Evolutionary conservation across 2,113 vertebrate genomes (phyloP), one percentile per base, ranked within the genome.

Genomic region (Lepidiolamprologus cunningtoni): DNA sequence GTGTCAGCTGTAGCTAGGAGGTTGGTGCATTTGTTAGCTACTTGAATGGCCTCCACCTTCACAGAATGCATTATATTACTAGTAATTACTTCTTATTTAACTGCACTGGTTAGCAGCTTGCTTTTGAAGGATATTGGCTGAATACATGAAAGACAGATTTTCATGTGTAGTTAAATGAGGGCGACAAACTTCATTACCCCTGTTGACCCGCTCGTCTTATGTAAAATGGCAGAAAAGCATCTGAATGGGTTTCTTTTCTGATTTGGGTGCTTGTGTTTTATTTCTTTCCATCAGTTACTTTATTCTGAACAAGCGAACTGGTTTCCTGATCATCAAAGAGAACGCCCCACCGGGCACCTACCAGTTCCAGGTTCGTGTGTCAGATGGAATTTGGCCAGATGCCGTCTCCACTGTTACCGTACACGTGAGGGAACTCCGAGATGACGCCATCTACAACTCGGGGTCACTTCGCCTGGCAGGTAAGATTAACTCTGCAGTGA

Each of bases 321-420:
- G 98, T 26, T 97, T 97, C 82, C 94, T 98, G 78, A 94, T 97
- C 92, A 97, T 98, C 94, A 96, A 97, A 91, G 97, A 97, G 91
- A 96, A 96, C 13, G 83, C 97, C 53, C 96, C 96, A 10, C 94
- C 96, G 2, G 97, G 97, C 76, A 95, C 86, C 83, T 97, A 98
- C 81, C 94, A 97, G 66, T 96, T 98, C 89, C 96, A 96, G 94
- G 95, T 98, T 35, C 96, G 96, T 26, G 97, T 98, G 86, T 97
- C 97, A 8, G 98, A 98, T 90, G 97, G 96, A 21, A 87, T 98
- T 76, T 98, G 98, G 97, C 97, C 97, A 16, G 98, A 98, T 78
- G 97, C 95, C 8, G 37, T 97, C 73, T 98, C 97, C 80, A 95
- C 95, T 7, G 95, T 98, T 26, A 93, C 93, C 3, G 96, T 98